A percentile compares a stretch with the other conserved stretches of the same genome.
phyloP scores from a whole-genome alignment of 2,113 vertebrate species.

The Centropus bengalensis region DNA sequence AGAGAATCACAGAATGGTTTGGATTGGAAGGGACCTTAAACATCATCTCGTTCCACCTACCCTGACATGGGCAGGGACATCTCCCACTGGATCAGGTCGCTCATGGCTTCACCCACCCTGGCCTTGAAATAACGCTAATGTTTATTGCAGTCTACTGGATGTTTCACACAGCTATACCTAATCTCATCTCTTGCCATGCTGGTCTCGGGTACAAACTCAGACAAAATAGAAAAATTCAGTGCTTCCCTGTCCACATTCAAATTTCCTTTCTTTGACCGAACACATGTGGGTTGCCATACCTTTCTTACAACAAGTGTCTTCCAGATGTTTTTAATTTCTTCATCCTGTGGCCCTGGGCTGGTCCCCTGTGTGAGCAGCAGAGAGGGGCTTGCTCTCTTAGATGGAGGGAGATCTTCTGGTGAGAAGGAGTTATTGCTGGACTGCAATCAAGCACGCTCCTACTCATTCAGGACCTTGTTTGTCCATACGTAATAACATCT shows the following conservation, averaged over 20 bases:
- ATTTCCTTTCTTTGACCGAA: not conserved
- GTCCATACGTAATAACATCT: not conserved
- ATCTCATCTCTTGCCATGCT: not conserved
- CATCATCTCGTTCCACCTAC: too few relatives aligned
- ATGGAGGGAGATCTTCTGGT: not conserved
- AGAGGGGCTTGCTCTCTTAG: not conserved
- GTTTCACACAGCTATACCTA: not conserved
- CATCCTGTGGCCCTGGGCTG: not conserved
- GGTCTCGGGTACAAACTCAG: not conserved
- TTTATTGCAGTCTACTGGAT: not conserved
- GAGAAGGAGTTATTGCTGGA: not conserved
- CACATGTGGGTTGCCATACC: not conserved
- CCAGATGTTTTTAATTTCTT: not conserved
- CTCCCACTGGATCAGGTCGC: too few relatives aligned
- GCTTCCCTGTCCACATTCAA: not conserved
- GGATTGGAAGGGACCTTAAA: too few relatives aligned
- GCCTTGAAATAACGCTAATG: not conserved
- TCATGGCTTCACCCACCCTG: too few relatives aligned
- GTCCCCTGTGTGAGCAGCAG: fast-evolving
- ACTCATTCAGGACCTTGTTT: not conserved
- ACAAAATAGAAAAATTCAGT: not conserved
- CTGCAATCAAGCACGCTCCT: not conserved
- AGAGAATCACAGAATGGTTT: too few relatives aligned
- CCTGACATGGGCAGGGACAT: too few relatives aligned
- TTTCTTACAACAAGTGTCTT: not conserved